Base-by-base conservation (phyloP, 2,888 invertebrate genomes). In the Cetonia aurata region DNA sequence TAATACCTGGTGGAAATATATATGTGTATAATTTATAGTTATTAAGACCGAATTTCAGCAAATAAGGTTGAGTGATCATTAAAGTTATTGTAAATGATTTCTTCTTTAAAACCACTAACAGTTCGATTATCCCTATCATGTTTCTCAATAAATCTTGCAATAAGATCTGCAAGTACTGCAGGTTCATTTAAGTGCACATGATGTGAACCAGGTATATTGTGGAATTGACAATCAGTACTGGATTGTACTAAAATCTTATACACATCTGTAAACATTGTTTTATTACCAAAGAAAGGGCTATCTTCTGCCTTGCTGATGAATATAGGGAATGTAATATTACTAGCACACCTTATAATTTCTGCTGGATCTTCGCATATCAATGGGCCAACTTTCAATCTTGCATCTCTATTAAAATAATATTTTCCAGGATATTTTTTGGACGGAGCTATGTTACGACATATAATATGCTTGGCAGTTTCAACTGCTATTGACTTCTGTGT, bases 171-270 rank as follows among this genome's bases (percentile, higher is more conserved):
- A 10, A 71, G 17, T n/a, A 50, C 15, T 78, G 90, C 87, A 0
- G 93, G 91, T 75, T 90, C 85, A 75, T 90, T 91, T 71, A 94
- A 86, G 84, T 94, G 93, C n/a, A 91, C 86, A 81, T 93, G 93
- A 84, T 94, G 94, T 1, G 88, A 87, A 0, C 93, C 93, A 13
- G 90, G 87, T 0, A 93, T 84, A 71, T 87, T 86, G 69, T 90
- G 87, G 73, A 86, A 86, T 44, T 57, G 55, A 76, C 89, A 91
- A 55, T 88, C 85, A 0, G 84, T 83, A 76, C 89, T 88, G 72
- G 76, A 86, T 70, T 85, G 83, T 67, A 85, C 87, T 31, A 92
- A 80, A 9, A 88, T 79, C 57, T 86, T 19, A 90, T 56, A 33
- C 25, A 71, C 62, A 12, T 68, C 55, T 25, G 53, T 42, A 33